phyloP scores from a whole-genome alignment of 2,888 invertebrate species.

The Tortricodes alternella region DNA sequence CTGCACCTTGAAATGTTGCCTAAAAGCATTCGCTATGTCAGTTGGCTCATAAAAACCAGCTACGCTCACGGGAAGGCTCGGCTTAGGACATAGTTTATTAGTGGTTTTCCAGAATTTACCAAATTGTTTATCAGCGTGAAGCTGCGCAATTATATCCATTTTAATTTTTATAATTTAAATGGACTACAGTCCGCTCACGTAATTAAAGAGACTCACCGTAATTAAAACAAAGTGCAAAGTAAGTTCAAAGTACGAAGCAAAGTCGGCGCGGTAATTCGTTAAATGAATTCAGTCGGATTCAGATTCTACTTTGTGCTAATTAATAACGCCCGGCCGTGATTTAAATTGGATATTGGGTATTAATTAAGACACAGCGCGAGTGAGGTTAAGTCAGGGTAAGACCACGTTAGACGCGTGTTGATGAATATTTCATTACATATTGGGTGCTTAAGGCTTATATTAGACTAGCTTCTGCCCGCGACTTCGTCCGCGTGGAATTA shows the following conservation, averaged over 20 bases:
- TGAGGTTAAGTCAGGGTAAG: neutral
- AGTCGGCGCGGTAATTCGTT: neutral
- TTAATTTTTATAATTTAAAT: neutral
- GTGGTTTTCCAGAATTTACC: no score
- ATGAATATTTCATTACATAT: no score
- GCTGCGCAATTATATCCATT: neutral
- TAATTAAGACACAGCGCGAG: neutral
- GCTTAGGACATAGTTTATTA: no score
- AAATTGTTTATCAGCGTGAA: no score
- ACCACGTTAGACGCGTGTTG: neutral
- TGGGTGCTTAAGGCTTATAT: no score
- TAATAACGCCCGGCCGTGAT: neutral
- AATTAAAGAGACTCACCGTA: constrained; percentile 1
- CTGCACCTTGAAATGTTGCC: no score
- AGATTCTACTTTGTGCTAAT: constrained; percentile 5
- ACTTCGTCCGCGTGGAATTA: no score
- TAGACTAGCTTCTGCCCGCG: no score
- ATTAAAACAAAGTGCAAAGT: constrained; percentile 7
- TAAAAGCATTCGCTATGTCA: no score
- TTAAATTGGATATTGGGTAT: constrained; percentile 13
- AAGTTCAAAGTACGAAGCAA: neutral
- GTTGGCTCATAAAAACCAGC: no score
- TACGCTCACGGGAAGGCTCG: no score
- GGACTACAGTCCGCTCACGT: no score
- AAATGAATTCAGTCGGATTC: neutral